These are phyloP conservation scores for Ormyrus nitidulus DNA, from an alignment of 2,888 invertebrate species.

Conservation along the genomic window DNA sequence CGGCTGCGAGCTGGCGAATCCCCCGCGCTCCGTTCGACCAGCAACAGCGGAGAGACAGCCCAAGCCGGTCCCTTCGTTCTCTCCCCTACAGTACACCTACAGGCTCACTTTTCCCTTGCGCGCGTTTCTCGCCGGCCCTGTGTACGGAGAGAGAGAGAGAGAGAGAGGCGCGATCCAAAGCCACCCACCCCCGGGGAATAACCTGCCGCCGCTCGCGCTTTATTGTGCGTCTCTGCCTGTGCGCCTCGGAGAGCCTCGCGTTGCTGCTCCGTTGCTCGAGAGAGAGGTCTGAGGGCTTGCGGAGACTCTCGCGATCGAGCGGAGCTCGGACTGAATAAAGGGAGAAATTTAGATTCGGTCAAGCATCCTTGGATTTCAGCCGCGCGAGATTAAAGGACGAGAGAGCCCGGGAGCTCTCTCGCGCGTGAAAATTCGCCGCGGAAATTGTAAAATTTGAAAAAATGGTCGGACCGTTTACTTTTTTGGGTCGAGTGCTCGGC, in stretches of 20 bases:
- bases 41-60: conserved; percentile 10
- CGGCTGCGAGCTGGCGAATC: neutral
- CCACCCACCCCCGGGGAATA: conserved; percentile 42
- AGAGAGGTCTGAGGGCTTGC: neutral
- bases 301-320: too few species aligned
- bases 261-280: too few species aligned
- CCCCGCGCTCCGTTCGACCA: conserved; percentile 40
- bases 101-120: neutral
- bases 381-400: neutral
- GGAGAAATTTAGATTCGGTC: neutral
- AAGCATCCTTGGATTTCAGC: neutral
- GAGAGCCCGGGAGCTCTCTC: too few species aligned
- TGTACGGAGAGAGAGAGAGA: conserved; percentile 36
- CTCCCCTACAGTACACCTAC: neutral
- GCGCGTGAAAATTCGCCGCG: too few species aligned
- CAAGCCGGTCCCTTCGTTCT: neutral
- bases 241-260: neutral
- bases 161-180: conserved; percentile 26
- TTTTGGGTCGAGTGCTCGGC: too few species aligned
- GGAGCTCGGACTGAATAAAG: too few species aligned
- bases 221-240: conserved; percentile 5
- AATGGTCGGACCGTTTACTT: too few species aligned
- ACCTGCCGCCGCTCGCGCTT: conserved; percentile 31
- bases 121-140: too few species aligned
- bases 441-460: too few species aligned